These are phyloP conservation scores for Poecilia velifera DNA, from an alignment of 2,797 vertebrate genomes.

Conservation along the genomic window DNA sequence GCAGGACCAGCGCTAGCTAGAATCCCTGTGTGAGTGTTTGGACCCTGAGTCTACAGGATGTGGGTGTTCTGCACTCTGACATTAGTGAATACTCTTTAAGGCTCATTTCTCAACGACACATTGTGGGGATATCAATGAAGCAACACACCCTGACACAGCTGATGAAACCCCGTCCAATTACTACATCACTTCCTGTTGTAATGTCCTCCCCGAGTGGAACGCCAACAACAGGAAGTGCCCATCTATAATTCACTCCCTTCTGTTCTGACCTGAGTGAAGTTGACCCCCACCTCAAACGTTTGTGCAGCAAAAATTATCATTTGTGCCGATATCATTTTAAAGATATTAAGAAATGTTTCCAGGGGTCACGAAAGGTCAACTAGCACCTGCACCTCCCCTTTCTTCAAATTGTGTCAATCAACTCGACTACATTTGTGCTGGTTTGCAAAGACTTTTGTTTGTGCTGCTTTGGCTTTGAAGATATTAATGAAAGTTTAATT, in stretches of 20 bases:
- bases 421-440: no score
- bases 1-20: slow-evolving; percentile 37
- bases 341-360: no score
- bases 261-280: slow-evolving; percentile 19
- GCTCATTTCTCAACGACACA: slow-evolving; percentile 42
- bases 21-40: slow-evolving; percentile 46
- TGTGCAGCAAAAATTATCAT: no score
- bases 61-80: slow-evolving; percentile 67
- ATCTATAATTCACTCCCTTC: slow-evolving; percentile 52
- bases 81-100: slow-evolving; percentile 65
- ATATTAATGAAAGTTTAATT: no score
- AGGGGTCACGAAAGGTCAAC: no score
- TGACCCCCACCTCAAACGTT: no score
- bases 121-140: slow-evolving; percentile 37
- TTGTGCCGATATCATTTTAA: no score
- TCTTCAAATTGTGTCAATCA: no score
- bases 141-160: background rate
- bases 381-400: no score
- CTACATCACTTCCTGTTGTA: slow-evolving; percentile 28
- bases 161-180: slow-evolving; percentile 32
- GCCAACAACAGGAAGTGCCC: slow-evolving; percentile 49
- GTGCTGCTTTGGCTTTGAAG: no score
- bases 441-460: no score
- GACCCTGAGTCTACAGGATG: slow-evolving; percentile 80
- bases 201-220: slow-evolving; percentile 51